Evolutionary conservation across 1,140 invertebrate species (phyloP).

Genomic region (Panulirus ornatus): DNA sequence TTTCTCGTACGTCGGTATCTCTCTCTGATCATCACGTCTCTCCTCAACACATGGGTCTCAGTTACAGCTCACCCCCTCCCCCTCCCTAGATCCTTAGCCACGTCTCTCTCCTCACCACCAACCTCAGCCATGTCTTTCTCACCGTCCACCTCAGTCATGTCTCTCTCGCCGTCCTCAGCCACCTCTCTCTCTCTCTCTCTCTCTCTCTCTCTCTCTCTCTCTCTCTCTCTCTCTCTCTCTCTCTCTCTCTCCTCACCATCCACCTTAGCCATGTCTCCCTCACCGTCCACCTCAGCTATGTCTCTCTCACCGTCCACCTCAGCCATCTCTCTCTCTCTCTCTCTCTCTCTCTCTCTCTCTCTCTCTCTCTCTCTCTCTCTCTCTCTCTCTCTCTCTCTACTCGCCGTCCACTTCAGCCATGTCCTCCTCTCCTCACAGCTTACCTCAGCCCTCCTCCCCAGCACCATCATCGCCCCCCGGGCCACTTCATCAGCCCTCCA

Average conservation of each 20-base stretch:
- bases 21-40: not conserved
- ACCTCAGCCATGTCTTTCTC: not conserved
- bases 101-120: not conserved
- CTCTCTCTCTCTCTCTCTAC: not conserved
- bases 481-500: too few species aligned
- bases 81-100: not conserved
- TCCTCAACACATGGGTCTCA: not conserved
- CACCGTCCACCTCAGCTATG: not conserved
- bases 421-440: not conserved
- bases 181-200: not conserved
- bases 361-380: too few species aligned
- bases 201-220: not conserved
- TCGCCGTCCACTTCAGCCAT: not conserved
- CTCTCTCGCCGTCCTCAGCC: too few species aligned
- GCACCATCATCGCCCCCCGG: not conserved
- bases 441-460: not conserved
- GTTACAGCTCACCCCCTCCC: too few species aligned
- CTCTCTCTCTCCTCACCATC: not conserved
- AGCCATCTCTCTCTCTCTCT: not conserved
- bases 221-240: not conserved
- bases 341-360: too few species aligned
- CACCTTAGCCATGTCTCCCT: not conserved
- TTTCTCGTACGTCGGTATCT: not conserved
- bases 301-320: not conserved
- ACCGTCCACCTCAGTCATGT: too few species aligned